Conservation (phyloP, 2,888 invertebrate species). For the Aphodius granarius region DNA sequence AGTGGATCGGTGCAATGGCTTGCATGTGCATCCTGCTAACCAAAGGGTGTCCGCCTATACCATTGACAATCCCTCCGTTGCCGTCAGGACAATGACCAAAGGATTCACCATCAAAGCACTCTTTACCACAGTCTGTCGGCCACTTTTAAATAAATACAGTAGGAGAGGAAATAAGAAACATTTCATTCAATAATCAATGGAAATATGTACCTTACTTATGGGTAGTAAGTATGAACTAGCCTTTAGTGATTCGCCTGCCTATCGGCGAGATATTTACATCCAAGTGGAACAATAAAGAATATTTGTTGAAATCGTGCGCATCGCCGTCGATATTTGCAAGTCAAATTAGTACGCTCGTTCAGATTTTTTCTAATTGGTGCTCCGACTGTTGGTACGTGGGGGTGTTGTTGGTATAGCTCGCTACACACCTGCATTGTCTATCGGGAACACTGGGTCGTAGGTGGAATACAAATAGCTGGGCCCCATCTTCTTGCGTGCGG, state of each 20-base stretch:
- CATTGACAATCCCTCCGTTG: constrained; percentile 7
- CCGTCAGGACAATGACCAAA: neutral
- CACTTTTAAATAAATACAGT: neutral
- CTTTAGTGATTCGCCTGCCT: neutral
- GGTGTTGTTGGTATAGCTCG: constrained; percentile 34
- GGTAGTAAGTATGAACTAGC: neutral
- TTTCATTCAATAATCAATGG: no score
- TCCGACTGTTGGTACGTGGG: constrained; percentile 27
- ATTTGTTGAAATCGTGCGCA: neutral
- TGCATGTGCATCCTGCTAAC: constrained; percentile 17
- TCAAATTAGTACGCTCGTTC: constrained; percentile 9
- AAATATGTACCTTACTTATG: no score
- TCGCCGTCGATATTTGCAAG: constrained; percentile 6
- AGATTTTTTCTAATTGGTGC: constrained; percentile 11
- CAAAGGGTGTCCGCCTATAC: constrained; percentile 12
- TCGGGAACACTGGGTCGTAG: constrained; percentile 37
- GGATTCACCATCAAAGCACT: neutral
- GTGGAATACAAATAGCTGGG: constrained; percentile 41
- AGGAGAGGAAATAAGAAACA: no score
- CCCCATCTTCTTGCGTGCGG: constrained; percentile 38
- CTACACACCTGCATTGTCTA: constrained; percentile 42
- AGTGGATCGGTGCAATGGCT: constrained; percentile 15
- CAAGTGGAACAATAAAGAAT: constrained; percentile 7
- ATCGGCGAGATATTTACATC: neutral
- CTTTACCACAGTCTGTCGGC: neutral